These are phyloP conservation scores for Brassicogethes aeneus DNA, from an alignment of 2,888 invertebrate species.

Conservation along the genomic window DNA sequence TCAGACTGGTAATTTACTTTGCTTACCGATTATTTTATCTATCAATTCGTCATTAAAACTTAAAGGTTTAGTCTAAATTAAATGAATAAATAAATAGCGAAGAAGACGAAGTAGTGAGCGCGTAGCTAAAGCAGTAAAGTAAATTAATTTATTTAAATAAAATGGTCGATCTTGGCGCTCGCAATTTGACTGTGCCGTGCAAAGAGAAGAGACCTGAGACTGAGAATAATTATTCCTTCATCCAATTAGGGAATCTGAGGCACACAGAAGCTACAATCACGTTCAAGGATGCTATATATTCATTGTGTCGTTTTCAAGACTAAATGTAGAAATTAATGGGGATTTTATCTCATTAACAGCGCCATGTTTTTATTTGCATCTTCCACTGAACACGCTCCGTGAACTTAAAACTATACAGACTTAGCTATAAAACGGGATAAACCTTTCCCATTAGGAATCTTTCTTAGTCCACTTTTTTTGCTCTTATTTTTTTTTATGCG, in stretches of 20 bases:
- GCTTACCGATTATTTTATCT: too few relatives aligned
- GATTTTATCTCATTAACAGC: constrained; percentile 35
- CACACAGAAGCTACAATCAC: constrained; percentile 31
- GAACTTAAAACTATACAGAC: constrained; percentile 1
- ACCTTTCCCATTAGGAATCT: background rate
- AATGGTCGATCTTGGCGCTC: background rate
- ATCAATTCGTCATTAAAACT: too few relatives aligned
- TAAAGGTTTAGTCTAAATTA: too few relatives aligned
- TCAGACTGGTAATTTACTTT: too few relatives aligned
- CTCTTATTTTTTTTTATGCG: too few relatives aligned
- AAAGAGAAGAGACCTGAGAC: background rate
- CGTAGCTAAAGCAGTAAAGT: background rate
- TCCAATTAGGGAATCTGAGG: constrained; percentile 32
- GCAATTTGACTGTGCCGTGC: background rate
- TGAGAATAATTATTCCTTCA: constrained; percentile 34
- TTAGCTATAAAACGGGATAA: background rate
- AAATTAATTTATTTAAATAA: background rate
- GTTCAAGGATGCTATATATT: constrained; percentile 30
- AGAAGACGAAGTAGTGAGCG: too few relatives aligned
- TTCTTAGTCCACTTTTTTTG: too few relatives aligned
- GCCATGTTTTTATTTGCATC: constrained; percentile 24
- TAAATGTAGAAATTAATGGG: constrained; percentile 35
- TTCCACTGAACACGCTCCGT: background rate
- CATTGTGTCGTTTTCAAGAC: constrained; percentile 31
- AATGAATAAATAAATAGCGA: too few relatives aligned